Base-by-base conservation (phyloP, 2,113 vertebrate species). In the Aldabrachelys gigantea region DNA sequence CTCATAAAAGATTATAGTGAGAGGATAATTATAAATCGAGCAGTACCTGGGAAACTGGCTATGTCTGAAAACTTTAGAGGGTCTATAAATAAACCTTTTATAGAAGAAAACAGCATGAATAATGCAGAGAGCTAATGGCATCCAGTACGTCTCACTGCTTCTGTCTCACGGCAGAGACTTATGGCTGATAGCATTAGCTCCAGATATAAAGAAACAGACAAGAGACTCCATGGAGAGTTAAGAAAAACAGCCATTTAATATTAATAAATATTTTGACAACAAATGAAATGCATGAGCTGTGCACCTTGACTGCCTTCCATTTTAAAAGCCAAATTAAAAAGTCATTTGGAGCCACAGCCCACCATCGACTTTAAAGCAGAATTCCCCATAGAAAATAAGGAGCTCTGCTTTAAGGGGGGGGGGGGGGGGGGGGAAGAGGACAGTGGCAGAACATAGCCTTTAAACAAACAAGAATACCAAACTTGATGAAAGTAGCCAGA, bases 21-120 rank as follows among this genome's bases (percentile, higher is more conserved):
- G 21, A 57, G 49, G 89, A 65, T 0, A 53, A 78, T 29, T 97
- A 47, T 93, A 85, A 44, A 82, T 94, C 97, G 95, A 84, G 94
- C 96, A 96, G 80, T 85, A 92, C 92, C 94, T 92, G 82, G 95
- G 95, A 96, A 94, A 78, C 89, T 78, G 54, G 80, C 84, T 89
- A 84, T 80, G 82, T 84, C 89, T 89, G 93, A 93, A 89, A 93
- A 87, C 25, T 93, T 87, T 49, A 84, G 3, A 44, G 94, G 65
- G 95, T 94, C 97, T 96, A 98, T 97, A 98, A 98, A 97, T 80
- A 98, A 96, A 75, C 57, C 93, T 97, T 93, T 87, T 10, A 13
- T 0, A 49, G 78, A 52, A 49, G 92, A 93, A 94, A 89, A 1
- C 96, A 91, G 97, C 84, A 84, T 94, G 97, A 95, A 80, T 96